A percentile compares a stretch with the other conserved stretches of the same genome.
phyloP scores from a whole-genome alignment of 1,140 invertebrate species.

The Drepana arcuata region DNA sequence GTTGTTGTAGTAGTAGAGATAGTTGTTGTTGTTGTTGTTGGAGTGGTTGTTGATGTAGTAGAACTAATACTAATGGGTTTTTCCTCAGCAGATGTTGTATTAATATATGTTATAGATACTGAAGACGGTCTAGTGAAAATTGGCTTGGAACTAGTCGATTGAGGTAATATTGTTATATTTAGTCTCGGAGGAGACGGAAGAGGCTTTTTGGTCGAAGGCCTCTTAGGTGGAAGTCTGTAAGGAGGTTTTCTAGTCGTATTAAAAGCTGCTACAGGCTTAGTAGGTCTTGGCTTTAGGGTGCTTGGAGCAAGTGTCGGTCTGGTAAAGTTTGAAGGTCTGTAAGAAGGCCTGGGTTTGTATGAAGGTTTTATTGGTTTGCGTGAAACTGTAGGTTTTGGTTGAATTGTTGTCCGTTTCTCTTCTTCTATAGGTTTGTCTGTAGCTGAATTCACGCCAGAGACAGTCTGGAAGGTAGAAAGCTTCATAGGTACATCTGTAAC shows the following conservation, averaged over 20 bases:
- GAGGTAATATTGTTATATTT: conserved; percentile 73
- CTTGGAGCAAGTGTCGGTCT: conserved; percentile 32
- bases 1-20: conserved; percentile 15
- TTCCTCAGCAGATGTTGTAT: conserved; percentile 43
- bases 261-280: conserved; percentile 44
- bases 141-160: conserved; percentile 55
- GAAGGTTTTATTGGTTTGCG: conserved; percentile 40
- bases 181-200: conserved; percentile 58
- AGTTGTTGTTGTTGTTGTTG: conserved; percentile 19
- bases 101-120: conserved; percentile 61
- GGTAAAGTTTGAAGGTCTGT: conserved; percentile 44
- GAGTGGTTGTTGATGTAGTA: conserved; percentile 19
- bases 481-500: conserved; percentile 57
- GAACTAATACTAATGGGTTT: conserved; percentile 19
- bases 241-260: conserved; percentile 47
- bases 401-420: conserved; percentile 16
- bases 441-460: conserved; percentile 39
- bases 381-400: conserved; percentile 12
- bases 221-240: conserved; percentile 43
- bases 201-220: conserved; percentile 55
- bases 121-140: conserved; percentile 46
- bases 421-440: conserved; percentile 33
- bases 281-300: conserved; percentile 43
- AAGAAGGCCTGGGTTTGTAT: conserved; percentile 44
- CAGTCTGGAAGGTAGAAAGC: conserved; percentile 71